These are phyloP conservation scores for Numida meleagris DNA, from an alignment of 2,113 vertebrate species.

Conservation along the genomic window DNA sequence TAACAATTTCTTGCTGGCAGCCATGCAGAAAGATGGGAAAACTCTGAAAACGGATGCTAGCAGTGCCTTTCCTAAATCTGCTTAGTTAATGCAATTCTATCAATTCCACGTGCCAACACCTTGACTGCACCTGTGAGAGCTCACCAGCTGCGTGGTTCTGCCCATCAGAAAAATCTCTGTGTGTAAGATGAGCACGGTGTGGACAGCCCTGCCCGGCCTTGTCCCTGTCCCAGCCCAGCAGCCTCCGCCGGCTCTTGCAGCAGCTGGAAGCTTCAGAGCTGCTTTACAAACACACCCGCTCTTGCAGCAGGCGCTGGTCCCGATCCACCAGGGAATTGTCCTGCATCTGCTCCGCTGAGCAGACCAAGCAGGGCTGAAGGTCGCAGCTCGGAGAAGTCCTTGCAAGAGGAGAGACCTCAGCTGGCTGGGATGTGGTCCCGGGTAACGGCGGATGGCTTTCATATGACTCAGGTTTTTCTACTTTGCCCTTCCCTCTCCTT, in stretches of 20 bases:
- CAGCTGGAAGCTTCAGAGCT: constrained; percentile 1
- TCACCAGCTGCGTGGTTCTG: background rate
- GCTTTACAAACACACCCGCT: background rate
- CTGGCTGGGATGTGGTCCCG: constrained; percentile 22
- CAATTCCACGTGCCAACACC: background rate
- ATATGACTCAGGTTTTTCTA: constrained; percentile 58
- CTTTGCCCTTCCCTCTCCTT: constrained; percentile 59
- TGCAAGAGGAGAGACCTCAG: background rate
- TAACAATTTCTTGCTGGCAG: background rate
- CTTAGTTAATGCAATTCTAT: background rate
- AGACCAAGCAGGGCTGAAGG: background rate
- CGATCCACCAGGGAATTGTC: background rate
- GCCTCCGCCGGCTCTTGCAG: background rate
- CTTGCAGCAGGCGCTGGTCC: background rate
- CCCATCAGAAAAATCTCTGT: background rate
- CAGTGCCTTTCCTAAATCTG: background rate
- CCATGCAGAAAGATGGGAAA: background rate
- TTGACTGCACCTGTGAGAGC: background rate
- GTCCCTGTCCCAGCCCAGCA: background rate
- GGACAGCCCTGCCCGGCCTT: background rate
- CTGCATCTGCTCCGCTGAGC: background rate
- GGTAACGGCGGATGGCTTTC: constrained; percentile 23
- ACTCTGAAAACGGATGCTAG: background rate
- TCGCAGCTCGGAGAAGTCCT: background rate
- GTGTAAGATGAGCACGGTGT: background rate